Evolutionary conservation across 2,113 vertebrate genomes (phyloP).

Genomic region (Chloroceryle aenea): DNA sequence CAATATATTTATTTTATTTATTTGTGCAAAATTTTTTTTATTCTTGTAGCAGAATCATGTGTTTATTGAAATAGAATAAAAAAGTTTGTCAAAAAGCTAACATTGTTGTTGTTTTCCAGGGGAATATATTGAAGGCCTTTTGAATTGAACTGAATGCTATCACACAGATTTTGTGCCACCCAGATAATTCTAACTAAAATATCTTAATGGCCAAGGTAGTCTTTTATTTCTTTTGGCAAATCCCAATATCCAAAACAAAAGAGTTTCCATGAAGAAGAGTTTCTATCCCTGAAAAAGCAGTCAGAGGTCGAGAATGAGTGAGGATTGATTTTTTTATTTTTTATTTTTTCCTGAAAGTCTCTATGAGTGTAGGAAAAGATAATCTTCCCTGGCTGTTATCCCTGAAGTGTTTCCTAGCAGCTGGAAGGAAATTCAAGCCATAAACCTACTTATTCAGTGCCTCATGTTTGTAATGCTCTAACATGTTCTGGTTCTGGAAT

Average conservation of each 20-base stretch:
- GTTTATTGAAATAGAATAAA: neutral
- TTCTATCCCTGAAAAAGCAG: neutral
- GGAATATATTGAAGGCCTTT: neutral
- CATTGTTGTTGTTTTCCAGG: neutral
- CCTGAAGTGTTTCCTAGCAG: neutral
- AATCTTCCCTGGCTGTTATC: neutral
- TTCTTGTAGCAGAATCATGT: neutral
- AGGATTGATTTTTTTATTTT: neutral
- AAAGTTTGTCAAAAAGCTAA: neutral
- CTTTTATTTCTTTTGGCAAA: neutral
- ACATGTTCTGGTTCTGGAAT: neutral
- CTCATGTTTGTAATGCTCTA: neutral
- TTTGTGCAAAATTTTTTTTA: neutral
- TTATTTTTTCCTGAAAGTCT: neutral
- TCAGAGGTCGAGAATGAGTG: neutral
- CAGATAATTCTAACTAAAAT: neutral
- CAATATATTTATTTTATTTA: neutral
- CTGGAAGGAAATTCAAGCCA: neutral
- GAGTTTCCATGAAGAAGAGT: neutral
- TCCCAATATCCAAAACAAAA: neutral
- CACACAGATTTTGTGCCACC: neutral
- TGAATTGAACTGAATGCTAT: neutral
- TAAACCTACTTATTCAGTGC: neutral
- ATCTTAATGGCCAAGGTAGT: neutral
- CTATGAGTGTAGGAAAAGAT: neutral